phyloP scores from a whole-genome alignment of 2,797 vertebrate species.

The Myiotriccus ornatus region DNA sequence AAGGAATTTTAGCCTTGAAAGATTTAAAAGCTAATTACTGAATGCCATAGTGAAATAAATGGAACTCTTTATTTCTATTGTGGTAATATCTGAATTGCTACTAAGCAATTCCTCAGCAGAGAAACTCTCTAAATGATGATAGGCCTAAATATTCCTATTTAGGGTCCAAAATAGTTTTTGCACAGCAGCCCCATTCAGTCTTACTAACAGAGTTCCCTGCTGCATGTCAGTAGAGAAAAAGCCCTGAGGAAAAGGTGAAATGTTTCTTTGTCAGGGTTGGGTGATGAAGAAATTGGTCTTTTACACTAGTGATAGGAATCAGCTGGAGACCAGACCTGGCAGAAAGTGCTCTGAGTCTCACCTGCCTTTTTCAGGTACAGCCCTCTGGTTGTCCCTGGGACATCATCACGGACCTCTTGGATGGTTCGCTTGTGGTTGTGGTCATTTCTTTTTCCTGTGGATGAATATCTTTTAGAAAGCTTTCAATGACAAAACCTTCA shows the following conservation, averaged over 20 bases:
- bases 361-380: neutral
- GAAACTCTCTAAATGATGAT: neutral
- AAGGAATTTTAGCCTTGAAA: neutral
- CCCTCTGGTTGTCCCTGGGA: neutral
- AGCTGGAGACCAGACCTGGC: neutral
- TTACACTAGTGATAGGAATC: accelerated
- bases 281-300: neutral
- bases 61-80: neutral
- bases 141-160: neutral
- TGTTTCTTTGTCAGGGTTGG: neutral
- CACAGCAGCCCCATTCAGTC: accelerated
- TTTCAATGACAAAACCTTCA: neutral
- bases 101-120: neutral
- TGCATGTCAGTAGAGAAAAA: neutral
- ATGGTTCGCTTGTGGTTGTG: neutral
- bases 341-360: neutral
- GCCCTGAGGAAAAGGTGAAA: neutral
- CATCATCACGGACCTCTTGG: neutral
- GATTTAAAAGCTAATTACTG: constrained; percentile 28
- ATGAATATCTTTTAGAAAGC: neutral
- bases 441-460: neutral
- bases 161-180: neutral
- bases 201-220: neutral
- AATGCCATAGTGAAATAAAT: neutral
- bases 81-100: neutral